Base-by-base conservation (phyloP, 2,113 vertebrate genomes). In the Lophochroa leadbeateri region DNA sequence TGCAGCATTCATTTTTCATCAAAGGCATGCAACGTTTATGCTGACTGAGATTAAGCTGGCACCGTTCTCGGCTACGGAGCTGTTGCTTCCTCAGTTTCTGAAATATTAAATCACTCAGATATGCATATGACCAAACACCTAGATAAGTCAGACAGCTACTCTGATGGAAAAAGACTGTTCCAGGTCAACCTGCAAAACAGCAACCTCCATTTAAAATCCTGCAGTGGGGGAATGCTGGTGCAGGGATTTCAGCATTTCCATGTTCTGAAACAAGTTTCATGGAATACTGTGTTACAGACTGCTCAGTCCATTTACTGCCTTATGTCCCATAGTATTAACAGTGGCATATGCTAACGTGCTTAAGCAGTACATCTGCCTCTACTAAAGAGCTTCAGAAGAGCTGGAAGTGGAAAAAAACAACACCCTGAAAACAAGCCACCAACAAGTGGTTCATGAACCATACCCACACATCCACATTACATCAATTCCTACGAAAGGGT, bases 91-190 rank as follows among this genome's bases (percentile, higher is more conserved):
- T 64, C 69, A 25, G 46, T 74, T 91, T 78, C 28, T 94, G 71
- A 88, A 88, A 77, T 63, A 86, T 68, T 70, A 78, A 86, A 83
- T 88, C 76, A 12, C 74, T 75, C 41, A n/a, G 80, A 75, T 64
- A 75, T 0, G 1, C 50, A 19, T 13, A 27, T 14, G 61, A 86
- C 52, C 61, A 44, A 88, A 78, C 29, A 74, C 4, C 0, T 0
- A 86, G 71, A 11, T 68, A 75, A 86, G 47, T 57, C 93, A 92
- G 80, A 74, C 77, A 94, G 84, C 74, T 85, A 18, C 61, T 82
- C 65, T 76, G 89, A 95, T 89, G 61, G 47, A 71, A 91, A 47
- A 57, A 89, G 94, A 96, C 94, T 94, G 93, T 96, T 97, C 81
- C 81, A 96, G 96, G 93, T 87, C 96, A 96, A 37, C 39, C 52